Percentiles rank a stretch among this genome's conserved stretches.
phyloP scores from a whole-genome alignment of 1,140 invertebrate species.

The Pemphigus obesinymphae region DNA sequence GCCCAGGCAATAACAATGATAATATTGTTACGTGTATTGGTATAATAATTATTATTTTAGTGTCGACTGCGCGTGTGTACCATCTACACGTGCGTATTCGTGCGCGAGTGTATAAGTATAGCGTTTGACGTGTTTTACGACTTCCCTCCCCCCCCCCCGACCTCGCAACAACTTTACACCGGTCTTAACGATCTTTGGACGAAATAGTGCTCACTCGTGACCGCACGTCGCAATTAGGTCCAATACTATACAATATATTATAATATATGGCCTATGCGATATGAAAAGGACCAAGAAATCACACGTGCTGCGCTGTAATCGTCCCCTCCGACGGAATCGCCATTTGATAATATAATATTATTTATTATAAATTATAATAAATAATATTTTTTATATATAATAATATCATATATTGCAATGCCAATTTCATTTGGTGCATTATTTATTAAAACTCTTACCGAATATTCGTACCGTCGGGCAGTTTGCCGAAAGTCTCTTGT shows the following conservation, averaged over 20 bases:
- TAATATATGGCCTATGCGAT: background rate
- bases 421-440: too few relatives aligned
- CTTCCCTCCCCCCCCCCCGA: background rate
- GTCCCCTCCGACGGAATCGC: too few relatives aligned
- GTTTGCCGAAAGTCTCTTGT: too few relatives aligned
- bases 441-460: too few relatives aligned
- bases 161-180: background rate
- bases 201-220: background rate
- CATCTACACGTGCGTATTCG: too few relatives aligned
- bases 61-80: too few relatives aligned
- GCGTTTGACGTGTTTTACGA: conserved; percentile 6
- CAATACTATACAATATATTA: background rate
- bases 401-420: too few relatives aligned
- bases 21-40: background rate
- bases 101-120: background rate
- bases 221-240: background rate
- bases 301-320: too few relatives aligned
- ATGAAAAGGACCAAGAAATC: background rate
- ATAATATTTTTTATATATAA: too few relatives aligned
- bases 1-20: background rate
- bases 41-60: background rate
- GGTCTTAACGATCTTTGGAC: background rate
- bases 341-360: too few relatives aligned
- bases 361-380: too few relatives aligned
- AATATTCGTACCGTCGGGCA: too few relatives aligned